Percentiles rank a stretch among this genome's conserved stretches.
Conservation (phyloP, 2,888 invertebrate genomes). For the Clusia tigrina region DNA sequence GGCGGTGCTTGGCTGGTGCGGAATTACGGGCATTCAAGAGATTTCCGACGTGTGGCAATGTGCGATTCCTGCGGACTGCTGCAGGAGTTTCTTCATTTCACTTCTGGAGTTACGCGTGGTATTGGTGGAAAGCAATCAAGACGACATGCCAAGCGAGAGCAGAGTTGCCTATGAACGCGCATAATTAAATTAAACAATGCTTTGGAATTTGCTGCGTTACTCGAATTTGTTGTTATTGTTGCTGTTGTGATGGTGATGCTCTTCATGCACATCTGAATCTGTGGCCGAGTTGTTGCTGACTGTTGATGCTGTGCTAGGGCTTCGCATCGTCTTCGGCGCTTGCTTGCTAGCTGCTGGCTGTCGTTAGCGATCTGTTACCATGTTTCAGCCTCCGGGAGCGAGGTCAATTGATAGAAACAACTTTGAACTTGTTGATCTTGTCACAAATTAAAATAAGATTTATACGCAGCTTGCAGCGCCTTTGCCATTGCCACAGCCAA, state of each 20-base stretch:
- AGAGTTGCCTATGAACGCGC: background rate
- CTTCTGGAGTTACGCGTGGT: background rate
- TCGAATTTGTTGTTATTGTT: background rate
- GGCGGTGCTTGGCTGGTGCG: background rate
- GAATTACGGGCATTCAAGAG: background rate
- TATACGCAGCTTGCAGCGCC: conserved; percentile 50
- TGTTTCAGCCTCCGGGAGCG: conserved; percentile 55
- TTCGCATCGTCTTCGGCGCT: background rate
- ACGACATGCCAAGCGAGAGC: background rate
- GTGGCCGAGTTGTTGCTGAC: too few species aligned
- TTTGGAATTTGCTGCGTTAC: background rate
- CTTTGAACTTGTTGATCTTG: conserved; percentile 66
- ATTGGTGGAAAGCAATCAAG: background rate
- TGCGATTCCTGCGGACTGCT: too few species aligned
- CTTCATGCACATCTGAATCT: too few species aligned
- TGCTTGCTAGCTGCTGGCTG: background rate
- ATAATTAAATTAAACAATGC: conserved; percentile 4
- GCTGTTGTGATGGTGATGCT: too few species aligned
- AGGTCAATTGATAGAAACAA: conserved; percentile 65
- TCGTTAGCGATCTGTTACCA: conserved; percentile 51
- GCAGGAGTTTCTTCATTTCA: background rate
- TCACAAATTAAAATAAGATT: conserved; percentile 65
- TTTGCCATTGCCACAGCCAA: too few species aligned
- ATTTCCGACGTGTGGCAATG: background rate
- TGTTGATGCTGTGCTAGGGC: background rate